Conservation (phyloP, 2,113 vertebrate genomes). For the Machaerirhynchus nigripectus region DNA sequence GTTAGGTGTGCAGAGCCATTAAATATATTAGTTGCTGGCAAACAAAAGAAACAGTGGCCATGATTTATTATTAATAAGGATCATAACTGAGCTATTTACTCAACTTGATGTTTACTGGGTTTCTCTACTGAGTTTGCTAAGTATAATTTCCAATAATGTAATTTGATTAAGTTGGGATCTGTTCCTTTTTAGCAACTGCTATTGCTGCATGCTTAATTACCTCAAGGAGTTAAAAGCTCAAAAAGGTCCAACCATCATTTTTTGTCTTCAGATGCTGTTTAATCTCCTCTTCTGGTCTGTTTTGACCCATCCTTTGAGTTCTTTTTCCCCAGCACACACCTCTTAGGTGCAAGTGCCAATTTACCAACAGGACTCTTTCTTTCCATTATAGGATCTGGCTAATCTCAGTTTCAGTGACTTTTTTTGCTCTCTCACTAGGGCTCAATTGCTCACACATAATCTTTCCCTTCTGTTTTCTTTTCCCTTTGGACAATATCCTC, state of each 20-base stretch:
- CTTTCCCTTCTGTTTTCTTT: slow-evolving; percentile 24
- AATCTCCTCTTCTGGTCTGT: not conserved
- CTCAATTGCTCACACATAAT: not conserved
- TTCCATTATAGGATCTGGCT: slow-evolving; percentile 23
- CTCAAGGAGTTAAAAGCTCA: not conserved
- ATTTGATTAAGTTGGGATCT: not conserved
- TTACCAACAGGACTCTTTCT: slow-evolving; percentile 6
- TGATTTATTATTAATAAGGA: slow-evolving; percentile 6
- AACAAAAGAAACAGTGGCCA: not conserved
- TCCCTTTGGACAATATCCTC: not conserved
- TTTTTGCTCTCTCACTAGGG: not conserved
- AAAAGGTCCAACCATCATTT: not conserved
- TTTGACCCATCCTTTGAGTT: not conserved
- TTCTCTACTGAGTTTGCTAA: not conserved
- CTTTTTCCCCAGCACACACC: not conserved
- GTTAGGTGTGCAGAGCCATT: not conserved
- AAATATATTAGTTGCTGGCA: not conserved
- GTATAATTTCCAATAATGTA: not conserved
- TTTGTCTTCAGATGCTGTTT: not conserved
- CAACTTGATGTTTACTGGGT: not conserved
- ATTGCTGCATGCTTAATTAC: not conserved
- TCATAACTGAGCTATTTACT: not conserved
- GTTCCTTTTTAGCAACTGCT: not conserved
- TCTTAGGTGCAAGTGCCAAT: not conserved
- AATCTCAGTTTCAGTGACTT: slow-evolving; percentile 20